Conservation (phyloP, 2,888 invertebrate species). For the Galeopsomyia nigrocyanea region DNA sequence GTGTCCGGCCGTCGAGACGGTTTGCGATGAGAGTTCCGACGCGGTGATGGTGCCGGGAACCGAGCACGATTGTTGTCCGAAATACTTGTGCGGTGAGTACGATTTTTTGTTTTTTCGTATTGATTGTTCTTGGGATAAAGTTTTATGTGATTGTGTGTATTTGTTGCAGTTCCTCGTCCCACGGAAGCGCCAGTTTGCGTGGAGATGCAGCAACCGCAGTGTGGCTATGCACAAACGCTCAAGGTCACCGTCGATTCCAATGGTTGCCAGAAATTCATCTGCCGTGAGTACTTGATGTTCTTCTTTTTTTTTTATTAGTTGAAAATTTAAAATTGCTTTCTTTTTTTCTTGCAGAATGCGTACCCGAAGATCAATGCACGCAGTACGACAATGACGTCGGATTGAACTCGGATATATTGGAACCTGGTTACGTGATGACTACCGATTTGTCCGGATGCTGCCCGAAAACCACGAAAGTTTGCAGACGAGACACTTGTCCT, state of each 20-base stretch:
- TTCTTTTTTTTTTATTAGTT: neutral
- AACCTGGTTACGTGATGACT: conserved; percentile 75
- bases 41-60: conserved; percentile 71
- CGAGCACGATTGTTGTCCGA: conserved; percentile 78
- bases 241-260: conserved; percentile 76
- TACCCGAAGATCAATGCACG: conserved; percentile 78
- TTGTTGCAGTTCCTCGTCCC: conserved; percentile 8
- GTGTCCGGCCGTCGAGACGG: conserved; percentile 72
- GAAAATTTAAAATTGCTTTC: neutral
- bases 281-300: conserved; percentile 71
- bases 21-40: conserved; percentile 75
- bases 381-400: conserved; percentile 61
- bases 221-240: conserved; percentile 79
- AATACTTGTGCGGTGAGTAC: conserved; percentile 76
- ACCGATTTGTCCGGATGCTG: conserved; percentile 81
- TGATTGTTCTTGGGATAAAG: neutral
- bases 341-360: conserved; percentile 74
- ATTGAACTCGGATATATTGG: conserved; percentile 70
- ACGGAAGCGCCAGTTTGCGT: conserved; percentile 73
- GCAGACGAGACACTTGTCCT: conserved; percentile 77
- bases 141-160: neutral
- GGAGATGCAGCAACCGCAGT: conserved; percentile 78
- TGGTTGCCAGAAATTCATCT: conserved; percentile 81
- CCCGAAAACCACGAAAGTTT: conserved; percentile 74
- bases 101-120: neutral